Conservation (phyloP, 1,140 invertebrate species). For the Lethrus apterus region DNA sequence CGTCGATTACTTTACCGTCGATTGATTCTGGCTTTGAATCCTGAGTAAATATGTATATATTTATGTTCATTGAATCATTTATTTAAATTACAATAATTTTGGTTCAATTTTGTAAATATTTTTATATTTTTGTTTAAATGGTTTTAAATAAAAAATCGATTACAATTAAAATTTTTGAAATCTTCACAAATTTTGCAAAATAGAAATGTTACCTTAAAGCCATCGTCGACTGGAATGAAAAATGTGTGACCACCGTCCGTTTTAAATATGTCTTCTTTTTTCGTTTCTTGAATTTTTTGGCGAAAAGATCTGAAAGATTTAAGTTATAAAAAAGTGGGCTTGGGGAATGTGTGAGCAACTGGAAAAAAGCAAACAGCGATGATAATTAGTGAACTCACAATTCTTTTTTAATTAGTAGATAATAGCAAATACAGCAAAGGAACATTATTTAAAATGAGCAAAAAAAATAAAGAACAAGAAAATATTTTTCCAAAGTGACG, state of each 20-base stretch:
- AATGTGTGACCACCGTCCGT: conserved; percentile 75
- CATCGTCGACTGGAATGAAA: conserved; percentile 84
- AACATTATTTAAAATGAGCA: no score
- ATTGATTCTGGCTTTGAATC: conserved; percentile 49
- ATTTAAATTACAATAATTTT: background rate
- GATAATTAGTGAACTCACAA: background rate
- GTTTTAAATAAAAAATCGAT: no score
- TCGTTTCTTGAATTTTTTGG: conserved; percentile 59
- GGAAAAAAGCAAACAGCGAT: conserved; percentile 3
- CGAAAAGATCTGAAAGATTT: conserved; percentile 54
- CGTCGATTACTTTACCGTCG: conserved; percentile 78
- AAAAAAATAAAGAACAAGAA: no score
- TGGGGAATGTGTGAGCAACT: no score
- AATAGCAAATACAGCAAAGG: no score
- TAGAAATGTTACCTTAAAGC: conserved; percentile 79
- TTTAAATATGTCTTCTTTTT: conserved; percentile 67
- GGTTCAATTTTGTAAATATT: background rate
- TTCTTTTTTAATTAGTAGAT: background rate
- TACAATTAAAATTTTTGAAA: background rate
- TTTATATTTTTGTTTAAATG: background rate
- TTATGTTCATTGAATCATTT: background rate
- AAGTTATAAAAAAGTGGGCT: no score
- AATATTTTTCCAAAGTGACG: no score
- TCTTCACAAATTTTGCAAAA: no score
- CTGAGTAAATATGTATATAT: conserved; percentile 2